Evolutionary conservation across 2,113 vertebrate genomes (phyloP), one percentile per base, ranked within the genome.

Genomic region (Sander vitreus): DNA sequence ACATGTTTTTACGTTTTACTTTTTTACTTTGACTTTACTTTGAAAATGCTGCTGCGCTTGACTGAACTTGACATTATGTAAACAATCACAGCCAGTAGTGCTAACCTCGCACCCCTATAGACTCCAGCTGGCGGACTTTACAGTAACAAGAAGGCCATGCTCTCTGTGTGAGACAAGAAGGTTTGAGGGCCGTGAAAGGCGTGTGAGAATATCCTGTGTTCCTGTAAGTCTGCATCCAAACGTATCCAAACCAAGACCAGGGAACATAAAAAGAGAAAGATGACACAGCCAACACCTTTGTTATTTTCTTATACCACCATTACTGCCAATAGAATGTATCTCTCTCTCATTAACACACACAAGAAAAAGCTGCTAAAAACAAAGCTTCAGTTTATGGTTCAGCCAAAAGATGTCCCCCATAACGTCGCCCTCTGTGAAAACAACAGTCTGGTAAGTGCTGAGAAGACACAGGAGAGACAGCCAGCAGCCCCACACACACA

Each of bases 21-120:
- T 72, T 8, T n/a, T n/a, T n/a, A n/a, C n/a, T n/a, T n/a, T n/a
- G 36, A 63, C 9, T 43, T 64, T 73, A 21, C 16, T 69, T 64
- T 70, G 23, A 39, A 68, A 83, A 82, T 10, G 47, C 45, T 66
- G 47, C 64, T 51, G 72, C 33, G 18, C 66, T 50, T 76, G 68
- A 78, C 12, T 62, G 36, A 75, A 83, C n/a, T n/a, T n/a, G n/a
- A n/a, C 73, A 85, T 88, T 85, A 81, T 78, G 81, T 47, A 73
- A 91, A 82, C 84, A 76, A 88, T 89, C 82, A 69, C 83, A 81
- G 88, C 89, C 69, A 80, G 74, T 27, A 25, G 66, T 48, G 80
- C 83, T 80, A 83, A 88, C 78, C 78, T 92, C 72, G 25, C 85
- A 83, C 85, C 80, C 76, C 75, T 85, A 75, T 77, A 71, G 53